Conservation (phyloP, 2,797 vertebrate genomes). For the Parauchenoglanis punctatus region DNA sequence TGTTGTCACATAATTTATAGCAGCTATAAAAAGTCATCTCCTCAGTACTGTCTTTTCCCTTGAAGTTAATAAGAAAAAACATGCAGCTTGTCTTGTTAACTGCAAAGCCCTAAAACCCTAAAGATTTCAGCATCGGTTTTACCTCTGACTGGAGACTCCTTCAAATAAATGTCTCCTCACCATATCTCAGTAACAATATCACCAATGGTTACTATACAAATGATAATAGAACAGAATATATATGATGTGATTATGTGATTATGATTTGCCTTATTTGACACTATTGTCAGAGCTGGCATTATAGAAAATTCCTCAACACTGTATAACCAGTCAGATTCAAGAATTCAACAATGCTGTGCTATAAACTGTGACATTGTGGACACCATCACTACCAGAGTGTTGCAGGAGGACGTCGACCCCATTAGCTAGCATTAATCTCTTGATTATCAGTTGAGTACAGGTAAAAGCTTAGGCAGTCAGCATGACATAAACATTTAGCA, state of each 20-base stretch:
- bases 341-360: not conserved
- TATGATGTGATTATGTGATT: not conserved
- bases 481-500: not conserved
- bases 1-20: not conserved
- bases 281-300: not conserved
- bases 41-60: not conserved
- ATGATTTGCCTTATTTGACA: not conserved
- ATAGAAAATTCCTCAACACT: not conserved
- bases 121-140: not conserved
- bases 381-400: not conserved
- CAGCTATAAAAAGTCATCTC: not conserved
- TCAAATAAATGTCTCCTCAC: not conserved
- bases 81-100: not conserved
- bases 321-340: not conserved
- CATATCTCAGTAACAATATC: not conserved
- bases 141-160: not conserved
- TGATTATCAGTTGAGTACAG: not conserved
- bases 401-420: not conserved
- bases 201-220: not conserved
- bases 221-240: not conserved
- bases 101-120: not conserved
- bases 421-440: not conserved
- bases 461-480: not conserved
- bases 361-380: not conserved
- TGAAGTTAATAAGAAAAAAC: constrained; percentile 6